phyloP scores from a whole-genome alignment of 2,113 vertebrate species.

The Heteronetta atricapilla region DNA sequence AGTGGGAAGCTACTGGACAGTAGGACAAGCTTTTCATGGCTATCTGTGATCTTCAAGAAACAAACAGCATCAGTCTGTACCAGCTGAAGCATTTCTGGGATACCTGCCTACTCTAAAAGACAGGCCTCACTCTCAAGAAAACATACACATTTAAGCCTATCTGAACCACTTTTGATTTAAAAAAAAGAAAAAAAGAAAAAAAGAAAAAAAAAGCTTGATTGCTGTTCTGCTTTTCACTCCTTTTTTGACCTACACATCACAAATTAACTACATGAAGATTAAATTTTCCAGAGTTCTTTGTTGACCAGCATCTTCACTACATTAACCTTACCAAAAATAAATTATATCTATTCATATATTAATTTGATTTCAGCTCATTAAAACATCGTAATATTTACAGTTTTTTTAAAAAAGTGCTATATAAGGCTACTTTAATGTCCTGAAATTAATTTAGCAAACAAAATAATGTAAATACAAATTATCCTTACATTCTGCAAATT shows the following conservation, averaged over 20 bases:
- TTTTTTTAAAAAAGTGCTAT: neutral
- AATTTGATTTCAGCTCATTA: neutral
- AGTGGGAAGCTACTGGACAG: neutral
- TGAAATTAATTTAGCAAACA: neutral
- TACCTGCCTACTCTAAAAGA: neutral
- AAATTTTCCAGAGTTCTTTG: neutral
- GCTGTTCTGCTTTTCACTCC: neutral
- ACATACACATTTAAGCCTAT: neutral
- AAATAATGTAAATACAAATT: neutral
- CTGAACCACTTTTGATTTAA: neutral
- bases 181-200: no score
- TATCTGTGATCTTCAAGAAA: neutral
- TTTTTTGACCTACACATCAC: neutral
- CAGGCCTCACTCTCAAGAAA: neutral
- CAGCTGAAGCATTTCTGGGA: neutral
- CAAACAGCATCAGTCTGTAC: neutral
- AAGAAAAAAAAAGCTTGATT: neutral
- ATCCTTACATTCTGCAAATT: constrained; percentile 96
- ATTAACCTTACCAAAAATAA: neutral
- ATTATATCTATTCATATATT: neutral
- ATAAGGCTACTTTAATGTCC: neutral
- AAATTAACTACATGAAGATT: neutral
- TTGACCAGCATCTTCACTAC: neutral
- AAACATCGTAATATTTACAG: neutral
- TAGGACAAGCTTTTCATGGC: neutral